phyloP scores from a whole-genome alignment of 2,797 vertebrate species.

The Poeciliopsis presidionis region DNA sequence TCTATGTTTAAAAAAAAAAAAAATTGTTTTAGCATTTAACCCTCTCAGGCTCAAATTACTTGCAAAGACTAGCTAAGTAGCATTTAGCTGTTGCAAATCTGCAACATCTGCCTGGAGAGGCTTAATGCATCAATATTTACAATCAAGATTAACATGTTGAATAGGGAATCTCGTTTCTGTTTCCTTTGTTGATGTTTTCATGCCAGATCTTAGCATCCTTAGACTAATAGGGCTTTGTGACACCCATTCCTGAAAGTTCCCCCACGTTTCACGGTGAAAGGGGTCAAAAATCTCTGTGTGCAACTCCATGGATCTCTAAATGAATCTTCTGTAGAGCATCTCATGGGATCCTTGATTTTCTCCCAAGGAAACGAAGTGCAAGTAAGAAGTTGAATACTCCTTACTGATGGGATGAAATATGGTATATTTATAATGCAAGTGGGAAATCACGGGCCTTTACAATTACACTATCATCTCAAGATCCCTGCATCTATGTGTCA shows the following conservation, averaged over 20 bases:
- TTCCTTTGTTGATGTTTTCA: slow-evolving; percentile 52
- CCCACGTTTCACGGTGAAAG: slow-evolving; percentile 52
- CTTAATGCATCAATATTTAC: neutral
- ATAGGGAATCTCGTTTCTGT: slow-evolving; percentile 4
- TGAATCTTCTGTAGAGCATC: slow-evolving; percentile 66
- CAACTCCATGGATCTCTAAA: slow-evolving; percentile 53
- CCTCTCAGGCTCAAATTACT: too few species aligned
- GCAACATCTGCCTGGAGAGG: too few species aligned
- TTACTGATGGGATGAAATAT: slow-evolving; percentile 53
- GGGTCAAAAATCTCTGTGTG: slow-evolving; percentile 59
- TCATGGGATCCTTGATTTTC: slow-evolving; percentile 65
- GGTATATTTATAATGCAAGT: slow-evolving; percentile 62
- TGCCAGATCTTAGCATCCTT: slow-evolving; percentile 55
- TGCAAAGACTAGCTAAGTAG: too few species aligned
- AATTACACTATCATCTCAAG: slow-evolving; percentile 45
- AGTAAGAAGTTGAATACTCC: slow-evolving; percentile 46
- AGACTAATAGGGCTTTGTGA: slow-evolving; percentile 55
- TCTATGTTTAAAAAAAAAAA: too few species aligned
- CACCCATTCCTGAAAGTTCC: slow-evolving; percentile 38
- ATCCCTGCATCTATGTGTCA: slow-evolving; percentile 49
- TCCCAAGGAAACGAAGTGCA: slow-evolving; percentile 59
- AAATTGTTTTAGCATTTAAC: too few species aligned
- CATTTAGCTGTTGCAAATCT: too few species aligned
- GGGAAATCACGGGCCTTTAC: slow-evolving; percentile 56
- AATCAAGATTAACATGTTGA: slow-evolving; percentile 49